A percentile compares a stretch with the other conserved stretches of the same genome.
Conservation (phyloP, 2,888 invertebrate genomes). For the Leptinotarsa rubiginosa region DNA sequence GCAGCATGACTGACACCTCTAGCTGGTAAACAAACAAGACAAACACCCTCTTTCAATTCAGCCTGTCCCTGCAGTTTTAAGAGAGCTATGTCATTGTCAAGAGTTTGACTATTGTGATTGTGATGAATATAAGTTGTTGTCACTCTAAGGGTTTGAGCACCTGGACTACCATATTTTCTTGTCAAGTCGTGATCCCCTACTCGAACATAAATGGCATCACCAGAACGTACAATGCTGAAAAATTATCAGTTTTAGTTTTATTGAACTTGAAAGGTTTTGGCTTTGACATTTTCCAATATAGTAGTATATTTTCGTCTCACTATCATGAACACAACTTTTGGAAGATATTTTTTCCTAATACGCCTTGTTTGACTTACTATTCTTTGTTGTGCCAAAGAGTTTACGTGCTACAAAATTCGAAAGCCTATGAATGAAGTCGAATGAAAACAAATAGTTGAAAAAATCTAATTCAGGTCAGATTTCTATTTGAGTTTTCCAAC, state of each 20-base stretch:
- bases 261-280: too few species aligned
- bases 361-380: too few species aligned
- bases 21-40: conserved; percentile 89
- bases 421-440: too few species aligned
- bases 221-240: conserved; percentile 89
- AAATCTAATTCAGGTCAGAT: too few species aligned
- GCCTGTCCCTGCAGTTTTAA: conserved; percentile 90
- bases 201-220: conserved; percentile 92
- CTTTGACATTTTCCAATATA: too few species aligned
- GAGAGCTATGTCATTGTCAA: conserved; percentile 86
- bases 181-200: conserved; percentile 94
- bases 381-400: too few species aligned
- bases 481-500: too few species aligned
- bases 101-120: conserved; percentile 93
- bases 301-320: too few species aligned
- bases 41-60: conserved; percentile 86
- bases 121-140: conserved; percentile 96
- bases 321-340: too few species aligned
- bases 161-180: conserved; percentile 89
- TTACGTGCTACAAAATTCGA: too few species aligned
- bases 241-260: not conserved
- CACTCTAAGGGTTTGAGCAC: conserved; percentile 89
- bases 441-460: too few species aligned
- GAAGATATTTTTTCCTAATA: too few species aligned
- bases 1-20: conserved; percentile 89